Percentiles rank a stretch among this genome's conserved stretches.
phyloP scores from a whole-genome alignment of 2,888 invertebrate species.

The Andrena chrysosceles region DNA sequence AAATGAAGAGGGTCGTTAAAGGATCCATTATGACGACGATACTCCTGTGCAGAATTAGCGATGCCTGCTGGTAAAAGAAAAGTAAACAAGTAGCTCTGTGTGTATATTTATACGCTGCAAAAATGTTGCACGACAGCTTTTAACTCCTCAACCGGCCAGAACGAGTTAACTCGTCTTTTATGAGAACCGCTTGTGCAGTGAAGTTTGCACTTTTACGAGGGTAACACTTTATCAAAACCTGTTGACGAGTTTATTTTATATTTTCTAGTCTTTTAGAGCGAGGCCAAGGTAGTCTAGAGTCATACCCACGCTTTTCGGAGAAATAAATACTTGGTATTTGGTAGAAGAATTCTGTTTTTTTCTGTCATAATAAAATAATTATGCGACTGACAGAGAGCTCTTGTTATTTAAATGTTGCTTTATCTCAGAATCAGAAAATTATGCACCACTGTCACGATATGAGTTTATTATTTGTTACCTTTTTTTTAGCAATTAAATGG shows the following conservation, averaged over 20 bases:
- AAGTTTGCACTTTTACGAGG: conserved; percentile 52
- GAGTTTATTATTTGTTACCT: neutral
- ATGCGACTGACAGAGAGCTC: neutral
- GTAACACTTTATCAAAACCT: conserved; percentile 48
- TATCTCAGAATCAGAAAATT: neutral
- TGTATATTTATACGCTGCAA: conserved; percentile 39
- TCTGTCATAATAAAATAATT: conserved; percentile 9
- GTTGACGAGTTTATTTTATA: conserved; percentile 45
- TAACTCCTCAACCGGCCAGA: conserved; percentile 40
- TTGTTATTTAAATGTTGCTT: neutral
- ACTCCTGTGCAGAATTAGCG: conserved; percentile 9
- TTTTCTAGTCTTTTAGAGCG: conserved; percentile 18
- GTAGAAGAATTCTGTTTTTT: neutral
- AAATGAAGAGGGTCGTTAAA: conserved; percentile 20
- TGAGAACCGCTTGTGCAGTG: conserved; percentile 35
- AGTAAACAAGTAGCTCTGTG: conserved; percentile 30
- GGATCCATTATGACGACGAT: conserved; percentile 9
- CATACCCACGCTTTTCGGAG: neutral
- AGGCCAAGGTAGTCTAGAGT: neutral
- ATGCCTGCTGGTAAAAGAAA: conserved; percentile 26
- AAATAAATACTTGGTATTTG: neutral
- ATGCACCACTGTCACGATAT: neutral
- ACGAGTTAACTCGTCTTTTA: conserved; percentile 49
- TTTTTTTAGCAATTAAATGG: neutral
- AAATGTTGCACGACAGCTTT: conserved; percentile 57